Base-by-base conservation (phyloP, 1,140 invertebrate species). In the Ruditapes philippinarum region DNA sequence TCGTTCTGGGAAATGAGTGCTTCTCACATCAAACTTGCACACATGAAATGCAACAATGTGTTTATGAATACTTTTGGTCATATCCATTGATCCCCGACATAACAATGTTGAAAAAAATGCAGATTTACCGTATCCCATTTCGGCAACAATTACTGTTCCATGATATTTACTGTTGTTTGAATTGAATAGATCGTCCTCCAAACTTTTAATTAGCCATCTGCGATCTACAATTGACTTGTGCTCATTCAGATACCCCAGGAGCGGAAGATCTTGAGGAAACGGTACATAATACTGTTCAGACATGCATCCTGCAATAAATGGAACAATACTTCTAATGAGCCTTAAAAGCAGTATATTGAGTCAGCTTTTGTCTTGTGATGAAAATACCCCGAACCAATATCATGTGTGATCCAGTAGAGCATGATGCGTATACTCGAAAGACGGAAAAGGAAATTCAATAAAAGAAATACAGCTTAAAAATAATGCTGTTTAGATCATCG, bases 11-110 rank as follows among this genome's bases (percentile, higher is more conserved):
- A 22, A 38, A 17, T n/a, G n/a, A 3, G 81, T 84, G 17, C 62
- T 70, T 22, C 19, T 70, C 33, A 84, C 65, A 73, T 84, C 81
- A 84, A 70, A 84, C 38, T 54, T 84, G 65, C 81, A 84, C 33
- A 84, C 33, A 84, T 84, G 81, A 73, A 70, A 84, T 70, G 38
- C 81, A 45, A 84, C 81, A 31, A 84, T 84, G 36, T 84, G 62
- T 17, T 70, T 60, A n/a, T 62, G 62, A 33, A 84, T 70, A 12
- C 1, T 2, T 19, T 36, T n/a, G 1, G 31, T 28, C 1, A 11
- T 3, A 33, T 82, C n/a, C 9, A 7, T 70, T n/a, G 25, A 36
- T 62, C 40, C n/a, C n/a, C 62, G 31, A 22, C 81, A 84, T 38
- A 84, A 28, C 60, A 84, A 51, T 19, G 51, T 31, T 1, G 62